Conservation (phyloP, 23 tunicate species). For the Trididemnum nubilum region DNA sequence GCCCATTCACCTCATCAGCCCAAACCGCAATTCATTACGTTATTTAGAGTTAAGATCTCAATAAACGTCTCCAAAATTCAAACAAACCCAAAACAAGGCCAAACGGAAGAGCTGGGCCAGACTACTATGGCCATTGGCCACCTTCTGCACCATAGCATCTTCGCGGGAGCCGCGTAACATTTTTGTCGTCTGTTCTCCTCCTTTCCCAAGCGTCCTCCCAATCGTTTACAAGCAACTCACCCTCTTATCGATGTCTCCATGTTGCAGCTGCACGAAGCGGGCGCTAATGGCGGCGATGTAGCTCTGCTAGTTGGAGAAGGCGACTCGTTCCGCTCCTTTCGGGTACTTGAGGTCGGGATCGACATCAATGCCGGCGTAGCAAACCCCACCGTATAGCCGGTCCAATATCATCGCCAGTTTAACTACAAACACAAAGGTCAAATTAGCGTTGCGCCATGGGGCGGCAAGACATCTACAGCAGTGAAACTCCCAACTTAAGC, state of each 20-base stretch:
- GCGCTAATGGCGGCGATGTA: constrained; percentile 99
- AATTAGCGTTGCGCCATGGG: background rate
- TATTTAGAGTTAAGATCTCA: too few relatives aligned
- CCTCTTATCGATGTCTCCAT: constrained; percentile 98
- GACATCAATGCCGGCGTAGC: constrained; percentile 99
- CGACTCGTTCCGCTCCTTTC: constrained; percentile 99
- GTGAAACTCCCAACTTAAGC: too few relatives aligned
- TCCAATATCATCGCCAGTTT: constrained; percentile 99
- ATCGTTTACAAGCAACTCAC: constrained; percentile 55
- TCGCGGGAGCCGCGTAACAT: too few relatives aligned
- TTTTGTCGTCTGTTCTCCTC: too few relatives aligned
- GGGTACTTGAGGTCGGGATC: constrained; percentile 99
- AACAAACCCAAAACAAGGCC: too few relatives aligned
- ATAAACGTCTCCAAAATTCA: too few relatives aligned
- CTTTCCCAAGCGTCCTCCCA: too few relatives aligned
- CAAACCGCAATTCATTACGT: too few relatives aligned
- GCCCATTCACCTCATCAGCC: too few relatives aligned
- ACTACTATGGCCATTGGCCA: too few relatives aligned
- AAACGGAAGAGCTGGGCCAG: too few relatives aligned
- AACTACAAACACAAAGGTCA: constrained; percentile 38
- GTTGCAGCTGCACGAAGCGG: constrained; percentile 94
- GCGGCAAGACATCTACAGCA: background rate
- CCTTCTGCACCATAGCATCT: too few relatives aligned
- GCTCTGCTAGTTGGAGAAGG: constrained; percentile 93
- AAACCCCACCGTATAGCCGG: constrained; percentile 93